These are phyloP conservation scores for Cydia splendana DNA, from an alignment of 1,140 invertebrate genomes.

Conservation along the genomic window DNA sequence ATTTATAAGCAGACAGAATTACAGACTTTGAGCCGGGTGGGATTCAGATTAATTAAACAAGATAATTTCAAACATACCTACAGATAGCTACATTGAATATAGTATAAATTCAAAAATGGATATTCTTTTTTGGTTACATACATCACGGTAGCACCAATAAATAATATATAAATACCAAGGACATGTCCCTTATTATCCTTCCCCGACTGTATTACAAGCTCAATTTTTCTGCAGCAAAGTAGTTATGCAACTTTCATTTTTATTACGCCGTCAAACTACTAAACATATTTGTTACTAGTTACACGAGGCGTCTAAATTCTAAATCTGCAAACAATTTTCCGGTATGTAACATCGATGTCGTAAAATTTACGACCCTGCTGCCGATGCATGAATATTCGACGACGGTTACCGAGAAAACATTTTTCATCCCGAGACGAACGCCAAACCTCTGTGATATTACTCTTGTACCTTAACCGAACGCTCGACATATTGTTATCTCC, in stretches of 20 bases:
- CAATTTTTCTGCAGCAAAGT: background rate
- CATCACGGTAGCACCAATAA: no score
- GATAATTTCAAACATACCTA: background rate
- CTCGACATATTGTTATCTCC: conserved; percentile 66
- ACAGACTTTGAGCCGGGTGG: background rate
- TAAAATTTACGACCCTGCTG: conserved; percentile 69
- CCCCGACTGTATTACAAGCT: background rate
- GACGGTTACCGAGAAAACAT: conserved; percentile 64
- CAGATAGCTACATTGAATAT: background rate
- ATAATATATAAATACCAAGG: background rate
- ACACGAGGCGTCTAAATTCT: conserved; percentile 30
- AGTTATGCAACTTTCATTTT: background rate
- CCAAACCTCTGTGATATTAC: conserved; percentile 60
- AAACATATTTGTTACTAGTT: conserved; percentile 26
- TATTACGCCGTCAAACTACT: background rate
- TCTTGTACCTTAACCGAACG: conserved; percentile 63
- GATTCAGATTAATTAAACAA: background rate
- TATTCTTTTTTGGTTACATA: no score
- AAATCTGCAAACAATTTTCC: conserved; percentile 59
- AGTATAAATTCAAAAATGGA: no score
- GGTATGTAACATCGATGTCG: conserved; percentile 52
- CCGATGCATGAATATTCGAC: conserved; percentile 72
- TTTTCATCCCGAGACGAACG: conserved; percentile 67
- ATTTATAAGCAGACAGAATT: conserved; percentile 1
- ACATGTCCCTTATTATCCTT: background rate